A percentile compares a stretch with the other conserved stretches of the same genome.
phyloP scores from a whole-genome alignment of 2,113 vertebrate genomes.

The Melanostigma gelatinosum region DNA sequence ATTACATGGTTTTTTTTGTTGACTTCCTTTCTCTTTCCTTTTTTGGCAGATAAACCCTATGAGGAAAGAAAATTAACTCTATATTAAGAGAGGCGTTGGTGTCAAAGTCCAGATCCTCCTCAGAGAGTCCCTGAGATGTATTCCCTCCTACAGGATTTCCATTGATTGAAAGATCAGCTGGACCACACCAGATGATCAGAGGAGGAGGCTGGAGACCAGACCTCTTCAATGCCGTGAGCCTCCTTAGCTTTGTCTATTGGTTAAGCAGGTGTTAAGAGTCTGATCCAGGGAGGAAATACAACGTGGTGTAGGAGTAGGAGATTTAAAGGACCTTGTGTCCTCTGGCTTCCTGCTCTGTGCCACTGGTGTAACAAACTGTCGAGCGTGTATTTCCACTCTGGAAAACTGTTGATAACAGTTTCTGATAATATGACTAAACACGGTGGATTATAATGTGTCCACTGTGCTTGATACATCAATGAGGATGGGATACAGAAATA shows the following conservation, averaged over 20 bases:
- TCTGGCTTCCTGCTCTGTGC: slow-evolving; percentile 64
- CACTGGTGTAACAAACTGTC: slow-evolving; percentile 33
- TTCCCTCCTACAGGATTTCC: slow-evolving; percentile 24
- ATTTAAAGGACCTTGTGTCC: slow-evolving; percentile 65
- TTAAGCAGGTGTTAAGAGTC: slow-evolving; percentile 61
- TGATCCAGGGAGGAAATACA: slow-evolving; percentile 39
- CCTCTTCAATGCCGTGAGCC: background rate
- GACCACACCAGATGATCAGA: slow-evolving; percentile 36
- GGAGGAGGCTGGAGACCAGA: slow-evolving; percentile 18
- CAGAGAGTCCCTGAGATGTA: slow-evolving; percentile 21
- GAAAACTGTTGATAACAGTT: slow-evolving; percentile 45
- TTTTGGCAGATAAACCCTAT: slow-evolving; percentile 9
- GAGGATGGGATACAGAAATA: slow-evolving; percentile 32
- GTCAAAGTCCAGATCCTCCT: slow-evolving; percentile 26
- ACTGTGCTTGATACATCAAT: slow-evolving; percentile 27
- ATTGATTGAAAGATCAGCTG: slow-evolving; percentile 38
- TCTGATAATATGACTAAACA: slow-evolving; percentile 23
- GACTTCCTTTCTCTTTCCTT: slow-evolving; percentile 15
- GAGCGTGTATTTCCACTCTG: slow-evolving; percentile 59
- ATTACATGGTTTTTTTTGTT: background rate
- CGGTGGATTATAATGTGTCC: slow-evolving; percentile 15
- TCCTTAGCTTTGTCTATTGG: slow-evolving; percentile 11
- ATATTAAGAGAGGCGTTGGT: background rate
- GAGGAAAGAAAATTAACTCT: background rate
- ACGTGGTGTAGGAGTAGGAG: slow-evolving; percentile 48